Conservation (phyloP, 2,888 invertebrate genomes). For the Oscheius sp. region DNA sequence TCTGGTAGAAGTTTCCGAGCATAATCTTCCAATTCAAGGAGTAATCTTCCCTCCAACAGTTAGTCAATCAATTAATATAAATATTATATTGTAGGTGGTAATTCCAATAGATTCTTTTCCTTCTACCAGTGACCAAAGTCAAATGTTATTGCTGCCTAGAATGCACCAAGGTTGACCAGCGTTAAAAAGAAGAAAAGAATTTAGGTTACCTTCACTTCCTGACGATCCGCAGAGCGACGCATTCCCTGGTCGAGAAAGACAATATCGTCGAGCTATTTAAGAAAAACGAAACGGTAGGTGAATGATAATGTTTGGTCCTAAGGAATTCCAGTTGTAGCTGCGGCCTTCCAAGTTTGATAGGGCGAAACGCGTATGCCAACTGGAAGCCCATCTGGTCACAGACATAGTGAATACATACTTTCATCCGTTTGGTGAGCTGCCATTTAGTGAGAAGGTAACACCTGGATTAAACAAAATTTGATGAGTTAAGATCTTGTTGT, state of each 20-base stretch:
- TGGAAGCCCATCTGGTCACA: conserved; percentile 62
- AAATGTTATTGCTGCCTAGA: conserved; percentile 43
- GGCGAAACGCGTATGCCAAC: conserved; percentile 62
- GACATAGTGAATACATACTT: conserved; percentile 66
- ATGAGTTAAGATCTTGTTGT: conserved; percentile 50
- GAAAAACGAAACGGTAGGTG: conserved; percentile 30
- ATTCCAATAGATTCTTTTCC: too few relatives aligned
- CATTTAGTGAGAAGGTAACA: conserved; percentile 54
- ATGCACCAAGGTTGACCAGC: conserved; percentile 42
- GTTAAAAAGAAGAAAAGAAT: not conserved
- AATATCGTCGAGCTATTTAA: conserved; percentile 37
- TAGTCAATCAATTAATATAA: too few relatives aligned
- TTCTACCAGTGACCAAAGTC: too few relatives aligned
- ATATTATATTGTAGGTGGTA: too few relatives aligned
- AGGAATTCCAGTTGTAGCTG: conserved; percentile 34
- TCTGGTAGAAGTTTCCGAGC: too few relatives aligned
- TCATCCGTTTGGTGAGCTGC: conserved; percentile 51
- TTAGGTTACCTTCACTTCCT: conserved; percentile 62
- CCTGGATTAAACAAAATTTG: not conserved
- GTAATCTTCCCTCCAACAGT: too few relatives aligned
- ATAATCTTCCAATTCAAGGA: too few relatives aligned
- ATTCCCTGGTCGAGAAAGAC: conserved; percentile 54
- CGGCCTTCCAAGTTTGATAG: conserved; percentile 56
- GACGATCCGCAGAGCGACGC: conserved; percentile 59
- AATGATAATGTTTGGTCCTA: not conserved